Base-by-base conservation (phyloP, 2,113 vertebrate species). In the Fulica atra region DNA sequence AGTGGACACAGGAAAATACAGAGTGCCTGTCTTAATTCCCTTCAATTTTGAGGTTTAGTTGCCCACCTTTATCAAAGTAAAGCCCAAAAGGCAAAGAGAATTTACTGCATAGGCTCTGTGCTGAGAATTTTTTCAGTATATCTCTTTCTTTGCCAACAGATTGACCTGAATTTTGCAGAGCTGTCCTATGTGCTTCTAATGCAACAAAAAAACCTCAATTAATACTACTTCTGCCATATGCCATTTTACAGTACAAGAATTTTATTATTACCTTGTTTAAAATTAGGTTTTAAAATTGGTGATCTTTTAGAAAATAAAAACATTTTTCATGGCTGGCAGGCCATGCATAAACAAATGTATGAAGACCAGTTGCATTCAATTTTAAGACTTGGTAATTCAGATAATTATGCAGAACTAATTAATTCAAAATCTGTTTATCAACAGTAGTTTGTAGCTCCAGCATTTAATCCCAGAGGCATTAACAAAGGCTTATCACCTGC, bases 381-480 rank as follows among this genome's bases (percentile, higher is more conserved):
- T 97, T 97, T 92, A 96, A 96, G 95, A 92, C 60, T 96, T 96
- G 84, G 90, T 97, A 95, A 88, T 77, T 97, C 84, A 86, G 66
- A 96, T 97, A 98, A 98, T 98, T 98, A 98, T 98, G 97, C 94
- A 97, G 95, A 97, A 98, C 96, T 98, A 98, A 98, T 98, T 98
- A 98, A 98, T 98, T 98, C 96, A 95, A 97, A 98, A 97, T 98
- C 97, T 98, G 97, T 98, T 98, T 98, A 97, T 98, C 97, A 98
- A 98, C 98, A 98, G 96, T 97, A 97, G 95, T 96, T 95, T 95
- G 92, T 96, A 97, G 96, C 90, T 97, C 82, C 92, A 97, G 95
- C 81, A 95, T 98, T 98, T 97, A 51, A 89, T 98, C 97, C 96
- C 95, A 95, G 95, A 96, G 97, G 95, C 97, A 98, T 96, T 98